Percentiles rank a stretch among this genome's conserved stretches.
These are phyloP conservation scores for Gouania willdenowi DNA, from an alignment of 2,797 vertebrate species.

Conservation along the genomic window DNA sequence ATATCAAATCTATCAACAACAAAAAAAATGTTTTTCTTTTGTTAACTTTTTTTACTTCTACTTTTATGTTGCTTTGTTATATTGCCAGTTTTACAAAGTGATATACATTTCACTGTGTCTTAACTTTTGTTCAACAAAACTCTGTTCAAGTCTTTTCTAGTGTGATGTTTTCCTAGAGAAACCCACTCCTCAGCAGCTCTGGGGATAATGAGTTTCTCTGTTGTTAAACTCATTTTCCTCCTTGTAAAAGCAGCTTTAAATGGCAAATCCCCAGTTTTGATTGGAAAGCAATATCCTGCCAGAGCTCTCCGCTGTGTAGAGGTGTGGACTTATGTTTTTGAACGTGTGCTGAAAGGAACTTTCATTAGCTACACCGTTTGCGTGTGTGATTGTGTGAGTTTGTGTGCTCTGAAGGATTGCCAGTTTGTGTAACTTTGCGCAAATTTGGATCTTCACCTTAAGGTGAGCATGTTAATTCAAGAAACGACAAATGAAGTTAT, in stretches of 20 bases:
- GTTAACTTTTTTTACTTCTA: constrained; percentile 1
- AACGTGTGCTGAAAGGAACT: constrained; percentile 3
- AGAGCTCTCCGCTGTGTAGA: not conserved
- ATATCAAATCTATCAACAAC: too few relatives aligned
- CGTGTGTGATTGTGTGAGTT: constrained; percentile 1
- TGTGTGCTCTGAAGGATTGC: constrained; percentile 16
- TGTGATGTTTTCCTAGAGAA: constrained; percentile 4
- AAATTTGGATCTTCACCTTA: constrained; percentile 9
- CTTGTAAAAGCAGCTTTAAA: constrained; percentile 16
- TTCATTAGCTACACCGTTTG: constrained; percentile 6
- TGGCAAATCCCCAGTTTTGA: constrained; percentile 7
- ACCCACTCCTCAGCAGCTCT: constrained; percentile 1
- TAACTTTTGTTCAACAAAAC: too few relatives aligned
- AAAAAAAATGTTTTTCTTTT: constrained; percentile 16
- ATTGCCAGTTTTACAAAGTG: too few relatives aligned
- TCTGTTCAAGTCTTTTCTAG: constrained; percentile 18
- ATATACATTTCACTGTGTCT: too few relatives aligned
- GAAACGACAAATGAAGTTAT: constrained; percentile 9
- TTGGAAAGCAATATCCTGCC: constrained; percentile 12
- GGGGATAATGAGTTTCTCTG: constrained; percentile 14
- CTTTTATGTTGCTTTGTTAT: too few relatives aligned
- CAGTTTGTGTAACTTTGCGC: constrained; percentile 13
- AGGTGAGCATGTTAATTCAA: constrained; percentile 18
- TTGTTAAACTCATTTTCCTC: constrained; percentile 10
- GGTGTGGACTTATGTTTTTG: constrained; percentile 4